Base-by-base conservation (phyloP, 2,888 invertebrate species). In the Pachliopta kotzebuea region DNA sequence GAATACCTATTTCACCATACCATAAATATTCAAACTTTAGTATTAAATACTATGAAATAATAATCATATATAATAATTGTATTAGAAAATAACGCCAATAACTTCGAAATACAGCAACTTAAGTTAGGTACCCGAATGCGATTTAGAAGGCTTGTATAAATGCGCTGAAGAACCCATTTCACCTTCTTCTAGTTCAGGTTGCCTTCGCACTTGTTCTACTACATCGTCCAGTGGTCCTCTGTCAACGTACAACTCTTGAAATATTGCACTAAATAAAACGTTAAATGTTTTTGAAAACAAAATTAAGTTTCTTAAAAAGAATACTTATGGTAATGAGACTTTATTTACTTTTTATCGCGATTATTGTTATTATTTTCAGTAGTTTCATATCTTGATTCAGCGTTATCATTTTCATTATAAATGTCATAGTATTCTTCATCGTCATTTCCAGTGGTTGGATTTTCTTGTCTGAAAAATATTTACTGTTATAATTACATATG, bases 181-280 rank as follows among this genome's bases (percentile, higher is more conserved):
- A 14, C 82, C 91, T 72, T 92, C 92, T 68, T 91, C 92, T 17
- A 90, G 74, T 72, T 92, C 91, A 4, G 92, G 90, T 66, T 91
- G 92, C 0, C 90, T 86, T 23, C 89, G 80, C 0, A 88, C 76
- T 73, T 90, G 89, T 69, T 92, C 92, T 37, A 88, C 83, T 0
- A 91, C 88, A 66, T 91, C 90, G 63, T 91, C 92, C 6, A 92
- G 73, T 2, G 92, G 90, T 1, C 90, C 90, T 6, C 86, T 81
- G 55, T 90, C 90, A 23, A 88, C 83, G 68, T 85, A 86, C 6
- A 75, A 76, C 62, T 86, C 85, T 1, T 84, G 88, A 60, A 74
- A 85, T n/a, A 82, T 79, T 63, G 83, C 78, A 67, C 90, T 90
- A 68, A 8, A 45, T 37, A 37, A 37, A 37, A 37, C 11, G 9